These are phyloP conservation scores for Colletes gigas DNA, from an alignment of 1,140 invertebrate genomes.

Conservation along the genomic window DNA sequence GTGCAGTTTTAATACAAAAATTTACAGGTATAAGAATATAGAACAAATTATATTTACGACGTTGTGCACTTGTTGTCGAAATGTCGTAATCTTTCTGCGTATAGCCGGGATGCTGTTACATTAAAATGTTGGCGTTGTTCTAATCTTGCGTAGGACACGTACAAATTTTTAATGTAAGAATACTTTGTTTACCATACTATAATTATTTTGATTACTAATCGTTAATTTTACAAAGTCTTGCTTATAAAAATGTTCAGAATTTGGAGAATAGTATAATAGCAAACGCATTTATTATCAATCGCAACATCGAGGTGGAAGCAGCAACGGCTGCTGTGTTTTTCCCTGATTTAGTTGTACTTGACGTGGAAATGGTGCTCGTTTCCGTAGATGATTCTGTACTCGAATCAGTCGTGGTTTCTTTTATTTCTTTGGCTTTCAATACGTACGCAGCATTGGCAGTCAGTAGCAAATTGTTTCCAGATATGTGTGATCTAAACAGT, in stretches of 20 bases:
- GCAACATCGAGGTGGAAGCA: background rate
- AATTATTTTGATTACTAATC: background rate
- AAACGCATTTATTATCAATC: constrained; percentile 23
- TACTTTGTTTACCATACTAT: background rate
- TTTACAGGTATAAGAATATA: too few species aligned
- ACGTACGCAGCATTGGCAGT: constrained; percentile 58
- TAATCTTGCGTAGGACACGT: too few species aligned
- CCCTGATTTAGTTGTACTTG: background rate
- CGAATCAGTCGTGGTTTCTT: background rate
- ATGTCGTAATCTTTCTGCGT: too few species aligned
- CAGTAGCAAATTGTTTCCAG: constrained; percentile 24
- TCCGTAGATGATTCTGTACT: background rate
- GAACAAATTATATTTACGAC: too few species aligned
- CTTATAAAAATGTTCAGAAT: constrained; percentile 4
- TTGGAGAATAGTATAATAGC: background rate
- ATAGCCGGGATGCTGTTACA: too few species aligned
- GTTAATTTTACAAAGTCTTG: constrained; percentile 11
- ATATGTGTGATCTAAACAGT: constrained; percentile 17
- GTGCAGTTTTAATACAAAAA: too few species aligned
- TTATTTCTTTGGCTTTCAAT: constrained; percentile 1
- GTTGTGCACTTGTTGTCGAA: too few species aligned
- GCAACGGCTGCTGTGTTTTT: background rate
- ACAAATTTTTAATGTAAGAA: background rate
- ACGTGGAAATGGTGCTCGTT: background rate
- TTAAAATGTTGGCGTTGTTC: too few species aligned